Evolutionary conservation across 2,113 vertebrate species (phyloP).

Genomic region (Stercorarius parasiticus): DNA sequence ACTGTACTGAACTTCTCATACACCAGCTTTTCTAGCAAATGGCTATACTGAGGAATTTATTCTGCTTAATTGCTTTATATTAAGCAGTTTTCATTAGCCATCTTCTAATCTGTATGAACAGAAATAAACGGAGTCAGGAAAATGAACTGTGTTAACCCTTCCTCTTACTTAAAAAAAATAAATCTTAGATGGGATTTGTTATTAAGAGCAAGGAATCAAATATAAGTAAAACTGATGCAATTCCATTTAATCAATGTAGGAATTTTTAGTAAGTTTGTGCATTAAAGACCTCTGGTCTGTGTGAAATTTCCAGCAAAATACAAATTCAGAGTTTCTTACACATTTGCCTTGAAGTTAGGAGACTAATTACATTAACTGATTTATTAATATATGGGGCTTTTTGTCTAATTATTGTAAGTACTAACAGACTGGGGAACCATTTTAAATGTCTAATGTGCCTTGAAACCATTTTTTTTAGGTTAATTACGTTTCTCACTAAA

Average conservation of each 20-base stretch:
- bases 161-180: background rate
- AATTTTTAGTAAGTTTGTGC: conserved; percentile 46
- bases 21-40: background rate
- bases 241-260: background rate
- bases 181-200: background rate
- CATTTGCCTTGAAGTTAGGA: conserved; percentile 76
- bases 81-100: conserved; percentile 10
- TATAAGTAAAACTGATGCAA: background rate
- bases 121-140: background rate
- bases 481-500: conserved; percentile 77
- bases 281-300: background rate
- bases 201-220: background rate
- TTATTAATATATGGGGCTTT: conserved; percentile 85
- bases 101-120: background rate
- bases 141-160: background rate
- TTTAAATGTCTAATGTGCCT: conserved; percentile 74
- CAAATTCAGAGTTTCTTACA: conserved; percentile 77
- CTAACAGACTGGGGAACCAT: conserved; percentile 84
- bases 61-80: conserved; percentile 27
- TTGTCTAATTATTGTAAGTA: conserved; percentile 91
- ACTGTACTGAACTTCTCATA: background rate
- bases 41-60: conserved; percentile 9
- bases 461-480: conserved; percentile 69
- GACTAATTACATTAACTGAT: conserved; percentile 88
- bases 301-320: conserved; percentile 59